phyloP scores from a whole-genome alignment of 2,888 invertebrate genomes.

The Aplocera efformata region DNA sequence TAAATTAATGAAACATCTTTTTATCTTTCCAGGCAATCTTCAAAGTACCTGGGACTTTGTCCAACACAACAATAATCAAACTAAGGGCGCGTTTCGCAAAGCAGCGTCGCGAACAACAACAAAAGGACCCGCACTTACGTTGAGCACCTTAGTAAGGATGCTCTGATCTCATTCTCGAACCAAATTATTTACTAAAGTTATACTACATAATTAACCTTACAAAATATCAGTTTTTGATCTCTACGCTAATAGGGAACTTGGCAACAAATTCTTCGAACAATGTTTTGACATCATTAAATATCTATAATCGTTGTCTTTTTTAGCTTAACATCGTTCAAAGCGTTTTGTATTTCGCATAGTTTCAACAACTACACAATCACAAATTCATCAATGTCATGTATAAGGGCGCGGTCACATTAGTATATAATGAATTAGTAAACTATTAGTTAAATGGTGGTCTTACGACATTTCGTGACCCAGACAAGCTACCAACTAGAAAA shows the following conservation, averaged over 20 bases:
- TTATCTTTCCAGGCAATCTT: constrained; percentile 86
- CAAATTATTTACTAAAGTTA: too few relatives aligned
- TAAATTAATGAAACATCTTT: constrained; percentile 20
- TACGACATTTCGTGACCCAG: too few relatives aligned
- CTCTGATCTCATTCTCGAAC: constrained; percentile 58
- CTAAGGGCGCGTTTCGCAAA: constrained; percentile 80
- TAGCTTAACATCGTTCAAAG: too few relatives aligned
- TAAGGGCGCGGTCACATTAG: too few relatives aligned
- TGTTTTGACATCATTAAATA: neutral
- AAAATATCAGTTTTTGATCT: constrained; percentile 11
- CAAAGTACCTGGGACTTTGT: constrained; percentile 88
- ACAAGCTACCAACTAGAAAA: too few relatives aligned
- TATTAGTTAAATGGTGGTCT: too few relatives aligned
- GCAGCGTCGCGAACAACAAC: constrained; percentile 74
- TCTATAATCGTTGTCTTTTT: too few relatives aligned
- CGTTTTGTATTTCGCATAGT: too few relatives aligned
- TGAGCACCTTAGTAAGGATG: constrained; percentile 40
- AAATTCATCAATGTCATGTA: too few relatives aligned
- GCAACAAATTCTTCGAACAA: neutral
- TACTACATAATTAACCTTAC: constrained; percentile 27
- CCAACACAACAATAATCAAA: constrained; percentile 83
- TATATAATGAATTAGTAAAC: too few relatives aligned
- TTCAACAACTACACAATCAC: too few relatives aligned
- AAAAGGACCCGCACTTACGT: constrained; percentile 59
- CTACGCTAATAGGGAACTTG: neutral